These are phyloP conservation scores for Pararge aegeria DNA, from an alignment of 1,140 invertebrate genomes.

Conservation along the genomic window DNA sequence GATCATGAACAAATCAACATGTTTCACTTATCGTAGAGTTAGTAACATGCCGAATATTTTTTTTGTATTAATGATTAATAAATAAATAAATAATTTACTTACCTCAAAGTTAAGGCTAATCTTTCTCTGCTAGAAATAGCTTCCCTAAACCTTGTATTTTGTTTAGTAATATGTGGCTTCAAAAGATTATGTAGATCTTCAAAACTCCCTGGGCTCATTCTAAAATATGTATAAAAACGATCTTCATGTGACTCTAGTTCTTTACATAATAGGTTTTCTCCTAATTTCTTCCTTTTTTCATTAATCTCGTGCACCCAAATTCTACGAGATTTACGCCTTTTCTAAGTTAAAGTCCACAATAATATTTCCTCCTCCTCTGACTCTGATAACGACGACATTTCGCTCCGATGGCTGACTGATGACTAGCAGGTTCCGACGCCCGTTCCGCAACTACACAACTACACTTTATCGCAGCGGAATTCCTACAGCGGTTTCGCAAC, in stretches of 20 bases:
- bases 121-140: too few species aligned
- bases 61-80: conserved; percentile 8
- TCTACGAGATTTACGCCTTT: conserved; percentile 14
- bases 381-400: too few species aligned
- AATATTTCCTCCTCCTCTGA: too few species aligned
- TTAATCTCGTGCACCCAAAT: conserved; percentile 21
- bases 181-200: conserved; percentile 15
- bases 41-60: neutral
- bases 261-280: conserved; percentile 17
- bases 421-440: too few species aligned
- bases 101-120: conserved; percentile 15
- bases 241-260: conserved; percentile 21
- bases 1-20: conserved; percentile 7
- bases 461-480: conserved; percentile 20
- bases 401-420: too few species aligned
- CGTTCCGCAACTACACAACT: conserved; percentile 4
- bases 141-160: conserved; percentile 16
- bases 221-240: conserved; percentile 21
- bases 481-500: conserved; percentile 18
- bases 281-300: conserved; percentile 18
- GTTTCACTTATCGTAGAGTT: conserved; percentile 3
- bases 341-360: too few species aligned
- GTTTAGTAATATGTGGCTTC: conserved; percentile 13
- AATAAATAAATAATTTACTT: conserved; percentile 6
- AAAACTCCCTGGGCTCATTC: conserved; percentile 14